These are phyloP conservation scores for Elephantulus edwardii DNA, from an alignment of 2,113 vertebrate genomes.

Conservation along the genomic window DNA sequence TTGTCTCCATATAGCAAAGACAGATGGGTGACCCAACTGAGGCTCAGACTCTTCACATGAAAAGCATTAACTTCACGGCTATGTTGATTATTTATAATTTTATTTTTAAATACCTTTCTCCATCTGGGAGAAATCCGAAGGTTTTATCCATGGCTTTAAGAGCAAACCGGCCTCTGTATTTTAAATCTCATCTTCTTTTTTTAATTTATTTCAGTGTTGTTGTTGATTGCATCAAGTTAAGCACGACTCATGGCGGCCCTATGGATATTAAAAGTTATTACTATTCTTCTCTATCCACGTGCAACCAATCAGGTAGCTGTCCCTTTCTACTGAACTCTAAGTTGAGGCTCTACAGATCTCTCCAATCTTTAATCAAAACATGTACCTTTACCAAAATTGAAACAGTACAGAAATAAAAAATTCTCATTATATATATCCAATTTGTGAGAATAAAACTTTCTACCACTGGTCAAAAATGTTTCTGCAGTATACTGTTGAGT, in stretches of 20 bases:
- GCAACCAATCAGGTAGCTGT: not conserved
- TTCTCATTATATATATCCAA: not conserved
- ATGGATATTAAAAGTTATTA: no score
- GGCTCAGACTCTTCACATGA: not conserved
- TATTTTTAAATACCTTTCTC: slow-evolving; percentile 48
- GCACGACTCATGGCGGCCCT: no score
- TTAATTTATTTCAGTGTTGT: not conserved
- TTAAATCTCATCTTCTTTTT: not conserved
- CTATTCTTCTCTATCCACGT: not conserved
- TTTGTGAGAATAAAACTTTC: not conserved
- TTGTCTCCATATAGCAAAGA: not conserved
- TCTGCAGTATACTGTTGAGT: no score
- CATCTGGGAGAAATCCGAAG: slow-evolving; percentile 14
- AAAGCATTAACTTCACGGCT: not conserved
- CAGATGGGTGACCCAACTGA: not conserved
- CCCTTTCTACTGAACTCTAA: not conserved
- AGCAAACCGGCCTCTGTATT: slow-evolving; percentile 2
- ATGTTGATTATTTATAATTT: not conserved
- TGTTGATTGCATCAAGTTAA: no score
- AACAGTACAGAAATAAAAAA: not conserved
- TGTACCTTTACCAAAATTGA: not conserved
- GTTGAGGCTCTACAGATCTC: not conserved
- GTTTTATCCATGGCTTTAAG: not conserved
- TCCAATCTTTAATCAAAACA: not conserved
- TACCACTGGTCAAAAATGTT: not conserved